Evolutionary conservation across 2,113 vertebrate species (phyloP), one percentile per base, ranked within the genome.

Genomic region (Pomatorhinus ruficollis): DNA sequence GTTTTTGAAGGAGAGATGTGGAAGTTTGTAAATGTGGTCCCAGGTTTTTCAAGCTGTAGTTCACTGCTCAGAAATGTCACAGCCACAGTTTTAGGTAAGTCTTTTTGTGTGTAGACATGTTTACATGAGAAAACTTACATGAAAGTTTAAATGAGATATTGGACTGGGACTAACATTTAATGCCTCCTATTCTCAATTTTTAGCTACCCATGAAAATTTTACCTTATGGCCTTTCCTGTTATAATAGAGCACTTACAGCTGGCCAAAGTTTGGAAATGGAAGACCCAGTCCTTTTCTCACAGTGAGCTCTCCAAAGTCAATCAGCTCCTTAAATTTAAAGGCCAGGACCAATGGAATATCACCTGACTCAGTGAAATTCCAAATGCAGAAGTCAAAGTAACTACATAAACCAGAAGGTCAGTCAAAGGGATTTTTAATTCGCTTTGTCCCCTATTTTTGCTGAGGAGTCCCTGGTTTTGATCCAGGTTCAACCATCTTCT

Each of bases 201-300:
- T 33, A 76, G 18, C 15, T 50, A 27, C 2, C 2, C 3, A 6
- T 14, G 39, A 42, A 44, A 64, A 65, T n/a, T 49, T 61, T 5
- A 56, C 6, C 1, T 56, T 16, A 33, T 7, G 6, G 10, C 52
- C 13, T 31, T 50, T 3, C 16, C 42, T 63, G 15, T 80, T 35
- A 15, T 0, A 47, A 15, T 0, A 47, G 16, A 60, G 7, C 28
- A 54, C 8, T 66, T 40, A 5, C 1, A 66, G 10, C 0, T 70
- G 56, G 21, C 19, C 65, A 90, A 30, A 78, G 35, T 5, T 30
- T 18, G 24, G 47, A 54, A 54, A 21, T 2, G 4, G 18, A 49
- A 63, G 39, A 39, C 2, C 33, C 56, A 59, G 11, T n/a, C 22
- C 23, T 92, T 22, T 54, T 52, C 53, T 47, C 35, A 68, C 20